Base-by-base conservation (phyloP, 64 coral and sea anemone species). In the Orbicella faveolata region DNA sequence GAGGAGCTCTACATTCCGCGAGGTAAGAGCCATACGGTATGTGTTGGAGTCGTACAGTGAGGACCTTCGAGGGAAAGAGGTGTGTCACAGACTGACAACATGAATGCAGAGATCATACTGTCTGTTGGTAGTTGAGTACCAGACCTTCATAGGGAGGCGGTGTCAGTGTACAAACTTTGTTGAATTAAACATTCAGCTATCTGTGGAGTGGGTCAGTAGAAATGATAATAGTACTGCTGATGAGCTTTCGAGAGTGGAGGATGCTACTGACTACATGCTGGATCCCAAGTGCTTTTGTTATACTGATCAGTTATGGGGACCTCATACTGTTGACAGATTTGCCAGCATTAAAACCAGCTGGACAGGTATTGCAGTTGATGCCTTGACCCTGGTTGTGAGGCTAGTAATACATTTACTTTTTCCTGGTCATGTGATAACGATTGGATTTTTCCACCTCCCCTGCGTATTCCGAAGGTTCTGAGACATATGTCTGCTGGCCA, bases 191-290 rank as follows among this genome's bases (percentile, higher is more conserved):
- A 90, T 81, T 81, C 36, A 26, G 14, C 26, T 82, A 30, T 65
- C 88, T 41, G 88, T 63, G 17, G 88, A 90, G 63, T 90, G 77
- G 88, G 78, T 90, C 25, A 75, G 75, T 41, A 3, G 88, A 16
- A 34, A 90, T 52, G 26, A 79, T 23, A 90, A 90, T 53, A 33
- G 61, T 61, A 90, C 41, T 79, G 77, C 88, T 48, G 61, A 90
- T 34, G 77, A 39, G 1, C n/a, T n/a, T n/a, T n/a, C 39, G 34
- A 75, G 79, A 35, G 14, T 83, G 52, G 80, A 83, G 83, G 79
- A 91, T 63, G 34, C 69, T 35, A 75, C 84, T 26, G 79, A 91
- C 62, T 91, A 91, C 79, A 91, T 91, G 89, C 80, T 85, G 61
- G 79, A 91, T 51, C 89, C 89, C 75, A 35, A 80, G 37, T 91